Percentiles rank a stretch among this genome's conserved stretches.
Conservation (phyloP, 2,888 invertebrate species). For the Parochlus steinenii region DNA sequence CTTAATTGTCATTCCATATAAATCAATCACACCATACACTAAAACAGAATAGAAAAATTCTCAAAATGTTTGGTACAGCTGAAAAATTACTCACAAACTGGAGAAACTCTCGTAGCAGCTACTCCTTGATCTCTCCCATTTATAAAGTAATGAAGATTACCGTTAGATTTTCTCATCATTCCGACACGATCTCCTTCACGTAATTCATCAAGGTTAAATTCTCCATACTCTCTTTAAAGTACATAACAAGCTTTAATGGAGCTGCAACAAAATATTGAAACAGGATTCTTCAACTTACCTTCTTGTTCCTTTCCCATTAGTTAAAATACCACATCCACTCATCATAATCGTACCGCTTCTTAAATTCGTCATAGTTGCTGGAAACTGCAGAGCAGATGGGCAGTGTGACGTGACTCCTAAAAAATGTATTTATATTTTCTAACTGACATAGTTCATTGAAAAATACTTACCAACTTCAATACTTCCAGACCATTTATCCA, state of each 20-base stretch:
- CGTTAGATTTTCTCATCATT: slow-evolving; percentile 70
- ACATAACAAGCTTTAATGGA: too few species aligned
- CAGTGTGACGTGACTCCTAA: slow-evolving; percentile 89
- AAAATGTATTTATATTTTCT: too few species aligned
- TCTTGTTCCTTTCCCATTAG: slow-evolving; percentile 86
- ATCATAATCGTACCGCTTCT: slow-evolving; percentile 84
- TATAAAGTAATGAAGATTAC: slow-evolving; percentile 81
- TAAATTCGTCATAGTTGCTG: slow-evolving; percentile 96
- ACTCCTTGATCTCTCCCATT: slow-evolving; percentile 87
- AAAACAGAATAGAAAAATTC: too few species aligned
- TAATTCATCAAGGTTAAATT: slow-evolving; percentile 84
- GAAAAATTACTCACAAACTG: too few species aligned
- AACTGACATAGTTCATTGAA: slow-evolving; percentile 27
- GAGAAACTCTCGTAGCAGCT: slow-evolving; percentile 66
- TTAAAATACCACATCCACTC: slow-evolving; percentile 93
- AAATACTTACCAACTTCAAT: slow-evolving; percentile 46
- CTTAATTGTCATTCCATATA: slow-evolving; percentile 88
- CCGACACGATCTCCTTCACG: slow-evolving; percentile 85
- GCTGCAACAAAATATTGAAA: too few species aligned
- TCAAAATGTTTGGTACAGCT: too few species aligned
- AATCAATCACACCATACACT: slow-evolving; percentile 88
- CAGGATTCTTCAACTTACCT: slow-evolving; percentile 58
- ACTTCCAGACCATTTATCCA: slow-evolving; percentile 91
- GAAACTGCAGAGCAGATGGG: slow-evolving; percentile 76
- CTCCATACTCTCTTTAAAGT: slow-evolving; percentile 66